Conservation (phyloP, 2,797 vertebrate genomes). For the Chelon auratus region DNA sequence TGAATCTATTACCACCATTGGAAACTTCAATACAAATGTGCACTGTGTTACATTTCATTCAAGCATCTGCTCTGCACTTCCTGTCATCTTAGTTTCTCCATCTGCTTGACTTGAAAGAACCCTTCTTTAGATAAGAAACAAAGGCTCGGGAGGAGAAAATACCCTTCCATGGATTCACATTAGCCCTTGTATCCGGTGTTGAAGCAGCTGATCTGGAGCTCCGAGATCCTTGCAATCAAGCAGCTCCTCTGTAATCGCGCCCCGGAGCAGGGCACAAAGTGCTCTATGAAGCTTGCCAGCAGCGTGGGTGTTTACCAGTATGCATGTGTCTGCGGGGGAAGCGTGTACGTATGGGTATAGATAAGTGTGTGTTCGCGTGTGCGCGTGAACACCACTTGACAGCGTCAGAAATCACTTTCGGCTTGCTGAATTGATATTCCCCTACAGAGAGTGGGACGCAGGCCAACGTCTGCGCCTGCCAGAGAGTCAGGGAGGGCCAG, state of each 20-base stretch:
- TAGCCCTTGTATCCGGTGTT: conserved; percentile 58
- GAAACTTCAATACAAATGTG: conserved; percentile 38
- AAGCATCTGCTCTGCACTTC: conserved; percentile 67
- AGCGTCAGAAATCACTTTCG: conserved; percentile 55
- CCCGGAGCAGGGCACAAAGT: conserved; percentile 49
- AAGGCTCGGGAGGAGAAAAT: conserved; percentile 60
- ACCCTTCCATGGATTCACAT: conserved; percentile 64
- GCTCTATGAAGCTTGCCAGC: conserved; percentile 37
- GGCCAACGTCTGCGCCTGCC: conserved; percentile 23
- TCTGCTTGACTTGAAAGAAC: conserved; percentile 70
- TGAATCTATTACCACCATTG: conserved; percentile 12
- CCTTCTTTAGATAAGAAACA: conserved; percentile 73
- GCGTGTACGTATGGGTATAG: neutral
- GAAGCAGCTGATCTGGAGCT: conserved; percentile 55
- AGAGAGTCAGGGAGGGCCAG: conserved; percentile 26
- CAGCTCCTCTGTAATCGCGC: conserved; percentile 64
- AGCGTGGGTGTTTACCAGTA: conserved; percentile 34
- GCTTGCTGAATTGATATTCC: conserved; percentile 53
- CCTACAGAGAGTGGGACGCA: conserved; percentile 11
- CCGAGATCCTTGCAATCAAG: conserved; percentile 73
- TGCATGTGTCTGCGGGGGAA: conserved; percentile 19
- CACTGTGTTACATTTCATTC: conserved; percentile 17
- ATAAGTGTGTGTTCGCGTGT: conserved; percentile 27
- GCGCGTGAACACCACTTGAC: conserved; percentile 32
- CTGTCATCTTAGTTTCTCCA: conserved; percentile 71